Evolutionary conservation across 2,113 vertebrate genomes (phyloP).

Genomic region (Ailurus styani): DNA sequence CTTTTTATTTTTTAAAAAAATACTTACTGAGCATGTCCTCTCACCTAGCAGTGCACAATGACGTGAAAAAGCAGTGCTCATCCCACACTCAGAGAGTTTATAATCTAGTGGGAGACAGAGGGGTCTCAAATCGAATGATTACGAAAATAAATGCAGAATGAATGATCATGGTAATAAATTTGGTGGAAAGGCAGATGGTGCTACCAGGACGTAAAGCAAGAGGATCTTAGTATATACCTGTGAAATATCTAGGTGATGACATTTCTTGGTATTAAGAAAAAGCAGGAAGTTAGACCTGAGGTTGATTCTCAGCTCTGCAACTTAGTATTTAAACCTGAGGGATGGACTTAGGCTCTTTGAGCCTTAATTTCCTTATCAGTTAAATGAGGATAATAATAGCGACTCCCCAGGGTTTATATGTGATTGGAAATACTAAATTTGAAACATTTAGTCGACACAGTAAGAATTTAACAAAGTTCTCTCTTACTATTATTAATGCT

Average conservation of each 20-base stretch:
- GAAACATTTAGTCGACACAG: neutral
- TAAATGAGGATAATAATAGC: neutral
- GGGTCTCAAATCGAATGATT: neutral
- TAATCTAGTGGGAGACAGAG: neutral
- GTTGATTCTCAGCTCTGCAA: neutral
- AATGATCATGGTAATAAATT: neutral
- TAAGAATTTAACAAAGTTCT: constrained; percentile 1
- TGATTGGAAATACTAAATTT: neutral
- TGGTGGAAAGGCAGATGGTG: neutral
- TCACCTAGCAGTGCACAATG: neutral
- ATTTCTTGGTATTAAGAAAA: neutral
- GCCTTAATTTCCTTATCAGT: neutral
- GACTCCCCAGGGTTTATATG: neutral
- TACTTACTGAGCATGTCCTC: neutral
- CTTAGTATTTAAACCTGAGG: neutral
- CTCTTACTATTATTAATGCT: neutral
- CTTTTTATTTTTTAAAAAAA: neutral
- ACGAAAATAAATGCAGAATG: neutral
- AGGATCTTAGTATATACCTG: neutral
- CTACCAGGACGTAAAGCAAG: neutral
- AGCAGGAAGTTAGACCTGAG: neutral
- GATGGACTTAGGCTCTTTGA: neutral
- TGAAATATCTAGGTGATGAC: neutral
- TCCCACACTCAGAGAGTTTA: neutral
- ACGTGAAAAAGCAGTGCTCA: neutral